Percentiles rank a stretch among this genome's conserved stretches.
Evolutionary conservation across 2,113 vertebrate genomes (phyloP).

Genomic region (Oreocharis arfaki): DNA sequence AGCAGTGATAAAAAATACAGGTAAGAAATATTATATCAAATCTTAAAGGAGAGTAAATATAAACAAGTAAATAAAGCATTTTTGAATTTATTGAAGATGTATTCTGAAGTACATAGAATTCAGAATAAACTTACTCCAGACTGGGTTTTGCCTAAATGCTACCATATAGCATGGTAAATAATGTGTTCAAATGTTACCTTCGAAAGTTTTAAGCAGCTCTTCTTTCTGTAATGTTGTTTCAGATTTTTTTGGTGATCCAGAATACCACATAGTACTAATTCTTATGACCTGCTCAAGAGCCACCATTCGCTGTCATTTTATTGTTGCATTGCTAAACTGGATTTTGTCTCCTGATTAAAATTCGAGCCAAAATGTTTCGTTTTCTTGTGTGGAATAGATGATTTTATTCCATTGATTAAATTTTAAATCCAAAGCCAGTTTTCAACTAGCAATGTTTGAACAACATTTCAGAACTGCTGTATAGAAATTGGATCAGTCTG

Average conservation of each 20-base stretch:
- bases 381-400: background rate
- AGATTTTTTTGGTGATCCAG: background rate
- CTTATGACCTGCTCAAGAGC: background rate
- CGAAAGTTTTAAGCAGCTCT: background rate
- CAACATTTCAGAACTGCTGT: background rate
- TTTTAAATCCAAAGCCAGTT: background rate
- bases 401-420: background rate
- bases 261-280: background rate
- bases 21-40: background rate
- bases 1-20: background rate
- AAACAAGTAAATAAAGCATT: background rate
- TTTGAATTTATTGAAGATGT: background rate
- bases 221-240: background rate
- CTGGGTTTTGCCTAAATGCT: background rate
- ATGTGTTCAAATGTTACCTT: background rate
- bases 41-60: background rate
- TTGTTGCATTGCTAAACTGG: background rate
- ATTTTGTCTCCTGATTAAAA: background rate
- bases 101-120: background rate
- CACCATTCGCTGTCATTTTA: background rate
- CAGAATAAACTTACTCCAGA: background rate
- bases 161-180: background rate
- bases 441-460: background rate
- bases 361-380: background rate
- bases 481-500: background rate